These are phyloP conservation scores for Noctua fimbriata DNA, from an alignment of 2,888 invertebrate species.

Conservation along the genomic window DNA sequence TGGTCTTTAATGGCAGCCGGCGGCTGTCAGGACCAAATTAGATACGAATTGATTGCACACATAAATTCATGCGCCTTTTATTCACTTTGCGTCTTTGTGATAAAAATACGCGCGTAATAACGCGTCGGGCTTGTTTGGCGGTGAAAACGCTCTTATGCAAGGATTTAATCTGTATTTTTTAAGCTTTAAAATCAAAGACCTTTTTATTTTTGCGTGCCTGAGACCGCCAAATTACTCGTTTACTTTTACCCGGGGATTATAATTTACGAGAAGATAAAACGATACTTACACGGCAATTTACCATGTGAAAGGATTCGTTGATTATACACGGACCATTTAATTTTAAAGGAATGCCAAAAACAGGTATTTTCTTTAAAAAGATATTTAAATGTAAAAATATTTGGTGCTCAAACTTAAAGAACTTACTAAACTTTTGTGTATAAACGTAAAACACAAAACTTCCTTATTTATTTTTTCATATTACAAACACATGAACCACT, in stretches of 20 bases:
- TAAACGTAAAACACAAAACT: background rate
- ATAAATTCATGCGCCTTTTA: slow-evolving; percentile 72
- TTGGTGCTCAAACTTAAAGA: background rate
- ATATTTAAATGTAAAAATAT: background rate
- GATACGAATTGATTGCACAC: slow-evolving; percentile 73
- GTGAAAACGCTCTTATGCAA: slow-evolving; percentile 60
- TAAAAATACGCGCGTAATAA: slow-evolving; percentile 68
- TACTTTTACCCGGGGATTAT: slow-evolving; percentile 18
- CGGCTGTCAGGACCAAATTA: slow-evolving; percentile 75
- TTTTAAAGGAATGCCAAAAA: background rate
- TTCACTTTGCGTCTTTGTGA: slow-evolving; percentile 68
- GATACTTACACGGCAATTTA: slow-evolving; percentile 35
- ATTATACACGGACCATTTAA: background rate
- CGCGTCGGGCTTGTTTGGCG: slow-evolving; percentile 35
- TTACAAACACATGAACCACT: background rate
- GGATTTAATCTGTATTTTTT: slow-evolving; percentile 42
- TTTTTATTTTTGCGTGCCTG: slow-evolving; percentile 22
- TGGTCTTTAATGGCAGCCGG: slow-evolving; percentile 47
- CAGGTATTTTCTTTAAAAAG: background rate
- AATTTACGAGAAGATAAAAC: slow-evolving; percentile 44
- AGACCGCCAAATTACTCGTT: slow-evolving; percentile 37
- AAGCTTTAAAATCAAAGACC: slow-evolving; percentile 13
- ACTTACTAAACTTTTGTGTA: background rate
- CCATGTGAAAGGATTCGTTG: slow-evolving; percentile 8
- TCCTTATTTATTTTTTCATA: background rate